Conservation (phyloP, 1,140 invertebrate genomes). For the Drosophila triauraria region DNA sequence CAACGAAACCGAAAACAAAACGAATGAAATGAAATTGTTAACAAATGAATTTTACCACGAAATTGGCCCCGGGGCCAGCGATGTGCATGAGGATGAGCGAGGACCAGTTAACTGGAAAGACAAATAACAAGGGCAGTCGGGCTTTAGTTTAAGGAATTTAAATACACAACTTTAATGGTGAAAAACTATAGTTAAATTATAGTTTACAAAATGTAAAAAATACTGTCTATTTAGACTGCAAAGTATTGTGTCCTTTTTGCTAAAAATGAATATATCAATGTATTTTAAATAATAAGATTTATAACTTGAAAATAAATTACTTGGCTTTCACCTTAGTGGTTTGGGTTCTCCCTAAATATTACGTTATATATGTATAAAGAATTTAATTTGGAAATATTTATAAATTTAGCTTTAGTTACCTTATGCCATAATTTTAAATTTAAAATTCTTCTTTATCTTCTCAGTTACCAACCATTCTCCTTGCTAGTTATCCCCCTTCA, state of each 20-base stretch:
- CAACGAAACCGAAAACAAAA: conserved; percentile 45
- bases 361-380: too few relatives aligned
- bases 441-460: too few relatives aligned
- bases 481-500: background rate
- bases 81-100: conserved; percentile 35
- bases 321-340: too few relatives aligned
- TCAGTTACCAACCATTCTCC: background rate
- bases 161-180: conserved; percentile 3
- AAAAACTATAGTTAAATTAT: background rate
- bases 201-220: conserved; percentile 2
- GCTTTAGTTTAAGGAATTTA: background rate
- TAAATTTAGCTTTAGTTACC: too few relatives aligned
- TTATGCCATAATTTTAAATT: too few relatives aligned
- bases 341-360: too few relatives aligned
- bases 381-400: too few relatives aligned
- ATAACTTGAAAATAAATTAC: too few relatives aligned
- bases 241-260: background rate
- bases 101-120: conserved; percentile 75
- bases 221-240: background rate
- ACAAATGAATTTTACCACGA: conserved; percentile 81
- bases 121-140: conserved; percentile 66
- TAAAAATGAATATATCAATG: background rate
- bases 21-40: conserved; percentile 78
- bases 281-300: background rate
- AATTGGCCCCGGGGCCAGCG: conserved; percentile 70